Evolutionary conservation across 2,113 vertebrate species (phyloP), one percentile per base, ranked within the genome.

Genomic region (Ptyas mucosa): DNA sequence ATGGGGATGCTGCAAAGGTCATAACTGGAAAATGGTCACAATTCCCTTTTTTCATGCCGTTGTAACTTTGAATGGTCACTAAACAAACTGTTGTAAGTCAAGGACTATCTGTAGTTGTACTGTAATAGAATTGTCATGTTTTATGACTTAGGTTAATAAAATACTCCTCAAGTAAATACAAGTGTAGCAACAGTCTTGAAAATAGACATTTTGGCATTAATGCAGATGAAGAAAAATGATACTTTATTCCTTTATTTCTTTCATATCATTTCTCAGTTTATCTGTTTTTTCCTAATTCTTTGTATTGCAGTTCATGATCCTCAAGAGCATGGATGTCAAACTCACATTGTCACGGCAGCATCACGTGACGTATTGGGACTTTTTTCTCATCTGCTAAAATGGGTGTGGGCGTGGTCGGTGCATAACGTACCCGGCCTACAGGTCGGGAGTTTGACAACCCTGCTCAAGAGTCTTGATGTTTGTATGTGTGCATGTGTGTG

Each of bases 271-370:
- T 93, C 91, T 39, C 89, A 88, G 52, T 91, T 92, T 34, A 93
- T 91, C 89, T 10, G 64, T 90, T 92, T 95, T 92, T 91, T 96
- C 89, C 87, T 95, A 29, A 90, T 91, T 93, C 95, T 92, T 90
- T 92, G 91, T 94, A 75, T 85, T 94, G 92, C 95, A 94, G 93
- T 94, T 96, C 92, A 96, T 94, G 95, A 89, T 94, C 95, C 87
- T 95, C 95, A 94, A 95, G 92, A 95, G 93, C 53, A 54, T 14
- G 53, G 53, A 18, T 54, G 53, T 54, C 53, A 54, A 54, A 54
- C 53, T 18, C 53, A 54, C 1, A 14, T 54, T 14, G 14, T 54
- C 53, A 54, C 3, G 53, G 53, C 3, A 54, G 53, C 3, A 1
- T 54, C 53, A 54, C 0, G 0, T 54, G 53, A 54, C 53, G 1